These are phyloP conservation scores for Platyura marginata DNA, from an alignment of 1,140 invertebrate genomes.

Conservation along the genomic window DNA sequence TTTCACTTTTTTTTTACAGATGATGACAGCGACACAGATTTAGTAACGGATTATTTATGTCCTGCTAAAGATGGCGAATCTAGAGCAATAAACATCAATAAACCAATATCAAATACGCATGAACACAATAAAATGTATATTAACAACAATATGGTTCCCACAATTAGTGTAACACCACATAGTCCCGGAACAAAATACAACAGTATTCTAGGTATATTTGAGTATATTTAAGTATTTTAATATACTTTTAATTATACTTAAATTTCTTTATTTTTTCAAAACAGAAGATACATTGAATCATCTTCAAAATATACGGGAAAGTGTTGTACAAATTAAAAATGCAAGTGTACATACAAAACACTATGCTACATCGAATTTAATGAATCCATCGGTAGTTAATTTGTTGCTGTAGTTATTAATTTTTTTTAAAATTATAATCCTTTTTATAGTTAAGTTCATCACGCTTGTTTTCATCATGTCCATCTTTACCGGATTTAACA, in stretches of 20 bases:
- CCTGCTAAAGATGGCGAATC: constrained; percentile 4
- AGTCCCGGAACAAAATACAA: constrained; percentile 39
- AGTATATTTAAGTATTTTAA: constrained; percentile 1
- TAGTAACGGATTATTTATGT: constrained; percentile 22
- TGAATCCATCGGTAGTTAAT: constrained; percentile 7
- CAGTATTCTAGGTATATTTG: constrained; percentile 21
- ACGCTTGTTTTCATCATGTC: constrained; percentile 55
- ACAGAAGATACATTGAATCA: constrained; percentile 27
- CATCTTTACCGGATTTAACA: constrained; percentile 29
- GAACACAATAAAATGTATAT: constrained; percentile 5
- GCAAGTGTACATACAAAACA: constrained; percentile 14
- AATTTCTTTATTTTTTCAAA: constrained; percentile 3
- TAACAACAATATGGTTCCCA: constrained; percentile 40
- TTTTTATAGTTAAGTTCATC: constrained; percentile 16
- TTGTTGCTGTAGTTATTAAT: neutral
- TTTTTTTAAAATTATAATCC: neutral
- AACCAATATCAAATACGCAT: constrained; percentile 5
- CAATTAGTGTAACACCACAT: constrained; percentile 70
- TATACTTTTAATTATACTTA: constrained; percentile 4
- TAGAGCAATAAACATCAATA: neutral
- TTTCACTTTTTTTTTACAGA: constrained; percentile 3
- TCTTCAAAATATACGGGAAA: constrained; percentile 21
- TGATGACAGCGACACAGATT: constrained; percentile 22
- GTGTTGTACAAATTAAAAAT: constrained; percentile 24
- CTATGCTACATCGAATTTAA: constrained; percentile 13